Evolutionary conservation across 2,888 invertebrate genomes (phyloP), one percentile per base, ranked within the genome.

Genomic region (Kuschelorhynchus macadamiae): DNA sequence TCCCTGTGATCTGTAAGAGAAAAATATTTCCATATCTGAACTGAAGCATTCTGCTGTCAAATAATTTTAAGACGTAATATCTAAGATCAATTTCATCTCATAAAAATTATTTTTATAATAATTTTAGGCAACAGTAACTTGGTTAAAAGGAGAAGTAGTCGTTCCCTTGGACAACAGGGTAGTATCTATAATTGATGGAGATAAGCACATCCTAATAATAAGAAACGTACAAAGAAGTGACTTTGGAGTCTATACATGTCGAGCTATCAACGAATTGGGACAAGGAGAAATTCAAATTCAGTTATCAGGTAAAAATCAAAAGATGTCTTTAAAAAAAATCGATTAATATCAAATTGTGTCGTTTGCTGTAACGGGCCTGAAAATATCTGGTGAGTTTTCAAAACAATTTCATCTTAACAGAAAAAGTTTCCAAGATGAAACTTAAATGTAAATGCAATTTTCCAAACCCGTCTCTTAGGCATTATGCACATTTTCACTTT

Each of bases 191-290:
- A 49, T 81, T 84, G 55, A 82, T 84, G 59, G 85, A 86, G 63
- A 82, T 79, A 76, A 85, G 39, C 88, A 93, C 76, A 87, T 88
- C 74, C 82, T 95, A 60, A 85, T 92, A 42, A 89, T 95, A 75
- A 86, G 90, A 36, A 88, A 87, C 25, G 91, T 93, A 0, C 87
- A 88, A 32, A 86, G 86, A 55, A 82, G 87, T 0, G 94, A 95
- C 82, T 88, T 93, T 72, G 94, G 93, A 0, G 89, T 89, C 78
- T 94, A 94, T 80, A 89, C 91, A 2, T 94, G 94, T 81, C 85
- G 90, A 20, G 94, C 93, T 0, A 88, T 89, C 67, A 95, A 94
- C 81, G 87, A 87, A 20, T 82, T 92, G 17, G 94, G 94, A 0
- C 89, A 88, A 82, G 89, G 88, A 7, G 91, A 91, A 70, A 85